Conservation (phyloP, 2,113 vertebrate genomes). For the Nettapus auritus region DNA sequence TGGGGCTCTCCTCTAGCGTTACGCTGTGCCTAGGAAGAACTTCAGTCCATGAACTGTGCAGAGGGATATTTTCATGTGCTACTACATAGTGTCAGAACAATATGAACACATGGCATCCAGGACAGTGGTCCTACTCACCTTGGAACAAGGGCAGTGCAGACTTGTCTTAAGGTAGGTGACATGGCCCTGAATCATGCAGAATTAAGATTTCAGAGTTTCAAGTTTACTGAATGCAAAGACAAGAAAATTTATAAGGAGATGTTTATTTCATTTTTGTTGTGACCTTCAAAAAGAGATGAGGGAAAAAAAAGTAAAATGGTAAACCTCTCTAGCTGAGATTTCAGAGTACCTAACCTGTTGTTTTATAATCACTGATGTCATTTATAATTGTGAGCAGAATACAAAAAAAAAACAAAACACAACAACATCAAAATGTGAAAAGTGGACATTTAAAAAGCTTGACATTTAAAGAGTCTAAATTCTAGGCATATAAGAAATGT, state of each 20-base stretch:
- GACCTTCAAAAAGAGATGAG: background rate
- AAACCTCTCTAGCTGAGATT: background rate
- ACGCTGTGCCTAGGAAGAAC: background rate
- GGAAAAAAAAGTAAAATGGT: background rate
- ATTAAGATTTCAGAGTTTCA: background rate
- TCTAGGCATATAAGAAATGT: constrained; percentile 11
- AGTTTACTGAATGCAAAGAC: background rate
- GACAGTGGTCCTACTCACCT: background rate
- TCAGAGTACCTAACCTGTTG: background rate
- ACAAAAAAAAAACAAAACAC: background rate
- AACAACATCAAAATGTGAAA: background rate
- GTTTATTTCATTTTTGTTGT: background rate
- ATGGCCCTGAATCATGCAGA: background rate
- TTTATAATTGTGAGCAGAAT: constrained; percentile 12
- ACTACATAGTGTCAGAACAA: background rate
- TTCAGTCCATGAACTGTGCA: background rate
- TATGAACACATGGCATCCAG: background rate
- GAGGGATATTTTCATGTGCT: background rate
- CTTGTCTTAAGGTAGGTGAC: background rate
- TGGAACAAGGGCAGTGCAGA: background rate
- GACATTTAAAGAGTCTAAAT: constrained; percentile 34
- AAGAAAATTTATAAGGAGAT: background rate
- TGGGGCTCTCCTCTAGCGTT: background rate
- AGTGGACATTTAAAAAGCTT: background rate
- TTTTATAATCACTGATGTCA: background rate